Conservation (phyloP, 2,888 invertebrate species). For the Copidosoma aretas region DNA sequence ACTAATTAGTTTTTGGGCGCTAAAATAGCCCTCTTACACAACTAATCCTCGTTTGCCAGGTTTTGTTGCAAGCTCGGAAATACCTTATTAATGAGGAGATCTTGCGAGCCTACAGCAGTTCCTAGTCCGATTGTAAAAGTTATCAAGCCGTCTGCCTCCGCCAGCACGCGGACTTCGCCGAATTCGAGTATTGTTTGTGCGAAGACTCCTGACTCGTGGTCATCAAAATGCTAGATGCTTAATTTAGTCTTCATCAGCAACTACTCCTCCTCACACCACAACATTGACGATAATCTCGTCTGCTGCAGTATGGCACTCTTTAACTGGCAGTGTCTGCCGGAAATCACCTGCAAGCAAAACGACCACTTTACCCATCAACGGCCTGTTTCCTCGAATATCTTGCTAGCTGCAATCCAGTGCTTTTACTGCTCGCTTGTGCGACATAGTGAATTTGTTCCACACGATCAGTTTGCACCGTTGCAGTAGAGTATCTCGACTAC, state of each 20-base stretch:
- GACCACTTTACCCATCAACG: conserved; percentile 42
- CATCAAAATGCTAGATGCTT: conserved; percentile 27
- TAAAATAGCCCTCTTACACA: conserved; percentile 15
- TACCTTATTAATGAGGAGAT: conserved; percentile 17
- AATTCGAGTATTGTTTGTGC: conserved; percentile 39
- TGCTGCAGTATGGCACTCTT: conserved; percentile 43
- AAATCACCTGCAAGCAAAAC: conserved; percentile 49
- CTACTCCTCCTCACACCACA: conserved; percentile 39
- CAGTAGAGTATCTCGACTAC: conserved; percentile 16
- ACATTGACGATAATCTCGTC: conserved; percentile 41
- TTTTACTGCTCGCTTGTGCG: conserved; percentile 53
- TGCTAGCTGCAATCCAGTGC: conserved; percentile 46
- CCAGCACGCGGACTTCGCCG: conserved; percentile 37
- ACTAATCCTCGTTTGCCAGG: neutral
- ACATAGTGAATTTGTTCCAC: conserved; percentile 60
- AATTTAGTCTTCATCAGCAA: conserved; percentile 34
- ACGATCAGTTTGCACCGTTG: conserved; percentile 49
- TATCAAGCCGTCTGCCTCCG: conserved; percentile 14
- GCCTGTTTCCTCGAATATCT: conserved; percentile 38
- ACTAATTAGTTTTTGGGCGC: conserved; percentile 19
- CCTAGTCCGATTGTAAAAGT: conserved; percentile 37
- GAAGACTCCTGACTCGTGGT: conserved; percentile 26
- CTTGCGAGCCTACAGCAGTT: conserved; percentile 20
- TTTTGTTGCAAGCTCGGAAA: neutral
- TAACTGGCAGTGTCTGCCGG: conserved; percentile 49